Evolutionary conservation across 2,888 invertebrate genomes (phyloP).

Genomic region (Itoplectis maculator): DNA sequence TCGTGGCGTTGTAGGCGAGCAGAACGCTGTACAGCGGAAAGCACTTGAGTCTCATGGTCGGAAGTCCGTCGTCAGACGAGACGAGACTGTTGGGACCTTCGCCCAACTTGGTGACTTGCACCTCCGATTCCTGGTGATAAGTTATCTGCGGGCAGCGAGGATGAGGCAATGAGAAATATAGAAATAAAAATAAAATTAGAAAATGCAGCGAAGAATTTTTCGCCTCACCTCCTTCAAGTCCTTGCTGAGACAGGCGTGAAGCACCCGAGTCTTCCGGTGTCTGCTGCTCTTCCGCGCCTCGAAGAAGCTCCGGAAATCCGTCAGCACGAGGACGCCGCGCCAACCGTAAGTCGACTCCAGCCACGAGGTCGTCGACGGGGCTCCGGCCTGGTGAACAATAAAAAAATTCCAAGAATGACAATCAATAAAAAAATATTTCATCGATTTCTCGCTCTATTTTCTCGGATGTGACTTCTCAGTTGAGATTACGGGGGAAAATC

Average conservation of each 20-base stretch:
- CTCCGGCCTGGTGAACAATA: constrained; percentile 86
- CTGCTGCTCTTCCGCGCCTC: constrained; percentile 85
- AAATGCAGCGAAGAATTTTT: background rate
- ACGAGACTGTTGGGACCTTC: constrained; percentile 82
- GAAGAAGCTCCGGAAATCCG: constrained; percentile 92
- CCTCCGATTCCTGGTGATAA: constrained; percentile 82
- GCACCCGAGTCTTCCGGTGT: constrained; percentile 86
- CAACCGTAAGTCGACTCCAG: constrained; percentile 90
- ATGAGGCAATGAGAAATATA: constrained; percentile 14
- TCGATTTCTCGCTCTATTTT: background rate
- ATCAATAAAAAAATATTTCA: background rate
- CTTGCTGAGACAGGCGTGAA: constrained; percentile 93
- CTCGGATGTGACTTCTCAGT: background rate
- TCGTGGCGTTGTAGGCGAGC: constrained; percentile 90
- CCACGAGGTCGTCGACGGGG: constrained; percentile 90
- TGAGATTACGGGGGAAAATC: background rate
- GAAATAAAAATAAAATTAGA: too few species aligned
- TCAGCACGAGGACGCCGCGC: constrained; percentile 91
- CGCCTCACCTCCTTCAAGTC: constrained; percentile 90
- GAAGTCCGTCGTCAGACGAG: constrained; percentile 78
- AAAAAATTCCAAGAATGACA: background rate
- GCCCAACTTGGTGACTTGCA: constrained; percentile 82
- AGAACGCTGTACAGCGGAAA: constrained; percentile 93
- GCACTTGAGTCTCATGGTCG: constrained; percentile 90
- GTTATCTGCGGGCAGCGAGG: constrained; percentile 76